phyloP scores from a whole-genome alignment of 2,797 vertebrate species.

The Caiman crocodilus region DNA sequence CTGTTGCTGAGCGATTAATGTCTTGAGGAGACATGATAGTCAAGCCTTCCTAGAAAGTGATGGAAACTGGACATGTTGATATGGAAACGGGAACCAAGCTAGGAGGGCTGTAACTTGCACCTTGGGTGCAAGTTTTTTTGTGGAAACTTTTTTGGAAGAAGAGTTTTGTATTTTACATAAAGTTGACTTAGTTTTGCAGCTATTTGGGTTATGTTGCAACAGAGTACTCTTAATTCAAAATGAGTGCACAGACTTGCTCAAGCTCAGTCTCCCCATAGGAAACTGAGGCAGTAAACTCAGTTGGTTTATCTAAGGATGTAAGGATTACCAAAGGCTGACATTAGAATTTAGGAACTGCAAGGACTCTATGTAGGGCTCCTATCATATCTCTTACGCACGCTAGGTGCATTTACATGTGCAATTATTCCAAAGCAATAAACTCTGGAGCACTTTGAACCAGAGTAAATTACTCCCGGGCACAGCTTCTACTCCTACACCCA shows the following conservation, averaged over 20 bases:
- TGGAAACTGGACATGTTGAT: background rate
- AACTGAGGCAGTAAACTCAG: background rate
- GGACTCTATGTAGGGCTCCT: background rate
- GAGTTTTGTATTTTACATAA: background rate
- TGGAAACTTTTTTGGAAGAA: background rate
- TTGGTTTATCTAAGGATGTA: background rate
- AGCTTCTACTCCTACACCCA: no score
- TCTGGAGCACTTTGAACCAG: no score
- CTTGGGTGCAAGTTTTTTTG: no score
- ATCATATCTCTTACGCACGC: background rate
- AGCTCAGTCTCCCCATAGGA: background rate
- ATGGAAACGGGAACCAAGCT: background rate
- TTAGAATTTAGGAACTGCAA: background rate
- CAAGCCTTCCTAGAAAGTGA: background rate
- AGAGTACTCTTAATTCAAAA: background rate
- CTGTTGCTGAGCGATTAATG: background rate
- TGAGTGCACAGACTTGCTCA: background rate
- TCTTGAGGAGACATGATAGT: background rate
- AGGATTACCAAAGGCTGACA: background rate
- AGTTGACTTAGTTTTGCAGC: background rate
- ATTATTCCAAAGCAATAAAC: background rate
- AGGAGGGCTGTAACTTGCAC: background rate
- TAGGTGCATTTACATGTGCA: no score
- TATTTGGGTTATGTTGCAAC: background rate
- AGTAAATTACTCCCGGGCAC: no score